Conservation (phyloP, 2,888 invertebrate species). For the Tenodera sinensis region DNA sequence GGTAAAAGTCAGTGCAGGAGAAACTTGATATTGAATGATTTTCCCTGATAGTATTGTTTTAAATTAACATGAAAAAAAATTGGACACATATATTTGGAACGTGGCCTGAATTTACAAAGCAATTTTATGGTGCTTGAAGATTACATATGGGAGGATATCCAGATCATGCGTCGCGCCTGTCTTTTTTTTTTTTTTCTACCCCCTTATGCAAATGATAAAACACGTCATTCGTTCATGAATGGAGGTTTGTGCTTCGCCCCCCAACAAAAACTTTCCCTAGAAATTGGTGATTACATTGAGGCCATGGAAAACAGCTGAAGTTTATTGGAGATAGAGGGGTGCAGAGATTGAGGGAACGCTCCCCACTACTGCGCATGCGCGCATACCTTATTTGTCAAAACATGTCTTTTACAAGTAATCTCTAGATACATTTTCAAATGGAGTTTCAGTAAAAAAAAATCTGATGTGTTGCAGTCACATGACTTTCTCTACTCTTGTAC, state of each 20-base stretch:
- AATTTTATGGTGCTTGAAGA: neutral
- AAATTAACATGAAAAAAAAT: neutral
- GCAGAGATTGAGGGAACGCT: neutral
- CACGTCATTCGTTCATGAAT: constrained; percentile 1
- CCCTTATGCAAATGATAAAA: neutral
- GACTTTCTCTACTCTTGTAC: too few relatives aligned
- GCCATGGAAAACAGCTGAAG: constrained; percentile 6
- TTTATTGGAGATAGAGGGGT: neutral
- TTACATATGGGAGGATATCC: neutral
- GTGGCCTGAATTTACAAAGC: neutral
- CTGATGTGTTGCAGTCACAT: too few relatives aligned
- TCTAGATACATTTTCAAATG: too few relatives aligned
- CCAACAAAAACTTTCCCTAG: neutral
- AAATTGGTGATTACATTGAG: neutral
- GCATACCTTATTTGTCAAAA: neutral
- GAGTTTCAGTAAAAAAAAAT: too few relatives aligned
- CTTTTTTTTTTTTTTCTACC: neutral
- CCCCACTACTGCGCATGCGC: neutral
- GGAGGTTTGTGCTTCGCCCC: neutral
- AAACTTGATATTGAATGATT: too few relatives aligned
- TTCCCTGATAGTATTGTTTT: neutral
- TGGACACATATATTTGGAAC: neutral
- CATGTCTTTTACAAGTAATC: too few relatives aligned
- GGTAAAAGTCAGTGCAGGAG: too few relatives aligned
- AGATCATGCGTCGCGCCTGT: neutral